Evolutionary conservation across 2,888 invertebrate species (phyloP).

Genomic region (Deilephila elpenor): DNA sequence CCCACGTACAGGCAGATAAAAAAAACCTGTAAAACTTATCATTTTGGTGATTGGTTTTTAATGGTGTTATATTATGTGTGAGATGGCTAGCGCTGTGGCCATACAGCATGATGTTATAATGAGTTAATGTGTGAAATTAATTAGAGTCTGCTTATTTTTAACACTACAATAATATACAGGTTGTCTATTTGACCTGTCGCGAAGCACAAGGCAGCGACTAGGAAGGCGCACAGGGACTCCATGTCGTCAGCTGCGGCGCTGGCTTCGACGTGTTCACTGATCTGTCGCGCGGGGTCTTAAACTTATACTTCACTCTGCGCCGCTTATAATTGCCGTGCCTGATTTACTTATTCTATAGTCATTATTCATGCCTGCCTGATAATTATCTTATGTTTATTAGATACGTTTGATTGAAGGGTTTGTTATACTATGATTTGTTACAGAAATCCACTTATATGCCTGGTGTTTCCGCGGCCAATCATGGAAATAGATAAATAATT

Average conservation of each 20-base stretch:
- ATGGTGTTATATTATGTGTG: too few species aligned
- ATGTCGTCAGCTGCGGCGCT: background rate
- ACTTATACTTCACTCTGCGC: background rate
- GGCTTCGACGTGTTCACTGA: background rate
- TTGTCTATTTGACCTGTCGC: background rate
- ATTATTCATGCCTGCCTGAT: background rate
- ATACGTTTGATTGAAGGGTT: background rate
- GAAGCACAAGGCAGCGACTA: conserved; percentile 7
- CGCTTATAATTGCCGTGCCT: background rate
- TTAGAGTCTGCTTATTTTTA: too few species aligned
- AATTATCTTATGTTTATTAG: background rate
- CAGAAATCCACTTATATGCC: too few species aligned
- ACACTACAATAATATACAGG: too few species aligned
- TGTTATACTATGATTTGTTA: background rate
- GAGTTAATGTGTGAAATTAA: too few species aligned
- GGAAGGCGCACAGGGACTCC: background rate
- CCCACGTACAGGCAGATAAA: too few species aligned
- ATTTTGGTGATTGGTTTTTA: too few species aligned
- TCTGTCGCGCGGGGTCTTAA: background rate
- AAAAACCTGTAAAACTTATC: too few species aligned
- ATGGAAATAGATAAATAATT: too few species aligned
- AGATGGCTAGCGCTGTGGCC: too few species aligned
- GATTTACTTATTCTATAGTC: background rate
- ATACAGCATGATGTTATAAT: too few species aligned
- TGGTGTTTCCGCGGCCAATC: too few species aligned